Percentiles rank a stretch among this genome's conserved stretches.
phyloP scores from a whole-genome alignment of 2,888 invertebrate species.

The Mesorhabditis spiculigera region DNA sequence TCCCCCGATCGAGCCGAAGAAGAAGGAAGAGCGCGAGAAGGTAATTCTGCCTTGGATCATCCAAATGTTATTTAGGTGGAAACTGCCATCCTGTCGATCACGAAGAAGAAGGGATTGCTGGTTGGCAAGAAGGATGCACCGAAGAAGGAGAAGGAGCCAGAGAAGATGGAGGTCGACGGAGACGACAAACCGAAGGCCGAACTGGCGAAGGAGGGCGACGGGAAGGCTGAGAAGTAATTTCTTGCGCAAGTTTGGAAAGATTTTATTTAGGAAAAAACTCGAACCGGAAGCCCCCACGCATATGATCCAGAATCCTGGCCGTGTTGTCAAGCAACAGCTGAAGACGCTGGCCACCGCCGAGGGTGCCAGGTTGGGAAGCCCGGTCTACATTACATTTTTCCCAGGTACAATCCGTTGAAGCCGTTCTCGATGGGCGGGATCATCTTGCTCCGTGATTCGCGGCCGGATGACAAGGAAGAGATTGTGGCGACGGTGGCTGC shows the following conservation, averaged over 20 bases:
- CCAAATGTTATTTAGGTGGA: slow-evolving; percentile 66
- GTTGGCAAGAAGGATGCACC: slow-evolving; percentile 21
- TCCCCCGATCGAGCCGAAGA: slow-evolving; percentile 93
- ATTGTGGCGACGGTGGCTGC: slow-evolving; percentile 42
- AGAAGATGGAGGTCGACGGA: slow-evolving; percentile 25
- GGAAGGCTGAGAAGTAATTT: neutral
- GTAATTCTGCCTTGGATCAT: slow-evolving; percentile 58
- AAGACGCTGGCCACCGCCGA: slow-evolving; percentile 75
- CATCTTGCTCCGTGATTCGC: slow-evolving; percentile 83
- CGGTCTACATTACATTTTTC: slow-evolving; percentile 7
- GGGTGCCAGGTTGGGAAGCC: slow-evolving; percentile 59
- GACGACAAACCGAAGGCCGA: slow-evolving; percentile 18
- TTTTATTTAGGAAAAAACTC: neutral
- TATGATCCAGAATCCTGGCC: slow-evolving; percentile 86
- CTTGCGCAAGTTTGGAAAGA: slow-evolving; percentile 10
- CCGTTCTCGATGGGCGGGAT: slow-evolving; percentile 80
- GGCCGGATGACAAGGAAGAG: slow-evolving; percentile 67
- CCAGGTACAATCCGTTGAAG: slow-evolving; percentile 78
- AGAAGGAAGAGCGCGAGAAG: slow-evolving; percentile 93
- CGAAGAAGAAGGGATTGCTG: slow-evolving; percentile 75
- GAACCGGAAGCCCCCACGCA: slow-evolving; percentile 79
- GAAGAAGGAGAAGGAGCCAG: slow-evolving; percentile 14
- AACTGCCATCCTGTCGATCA: slow-evolving; percentile 93
- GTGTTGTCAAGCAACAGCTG: slow-evolving; percentile 84
- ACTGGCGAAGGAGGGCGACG: slow-evolving; percentile 11